These are phyloP conservation scores for Rhombomys opimus DNA, from an alignment of 2,113 vertebrate genomes.

Conservation along the genomic window DNA sequence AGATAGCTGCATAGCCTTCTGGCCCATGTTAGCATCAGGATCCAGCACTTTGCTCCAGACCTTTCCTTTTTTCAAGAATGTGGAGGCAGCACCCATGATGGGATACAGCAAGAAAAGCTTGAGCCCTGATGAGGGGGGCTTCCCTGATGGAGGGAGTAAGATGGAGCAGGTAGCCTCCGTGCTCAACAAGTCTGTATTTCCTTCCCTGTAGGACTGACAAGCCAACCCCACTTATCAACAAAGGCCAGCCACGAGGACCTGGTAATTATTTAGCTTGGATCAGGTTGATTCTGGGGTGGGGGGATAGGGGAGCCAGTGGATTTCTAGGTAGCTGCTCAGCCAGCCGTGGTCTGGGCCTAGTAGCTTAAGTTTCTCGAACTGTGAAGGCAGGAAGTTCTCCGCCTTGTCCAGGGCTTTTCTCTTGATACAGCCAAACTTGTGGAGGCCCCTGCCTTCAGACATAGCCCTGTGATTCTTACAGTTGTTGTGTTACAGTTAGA, in stretches of 20 bases:
- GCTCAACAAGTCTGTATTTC: slow-evolving; percentile 7
- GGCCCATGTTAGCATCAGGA: background rate
- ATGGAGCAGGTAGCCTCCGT: background rate
- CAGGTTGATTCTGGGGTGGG: background rate
- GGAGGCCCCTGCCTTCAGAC: background rate
- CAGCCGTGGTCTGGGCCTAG: background rate
- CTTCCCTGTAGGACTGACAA: slow-evolving; percentile 89
- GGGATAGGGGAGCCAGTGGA: background rate
- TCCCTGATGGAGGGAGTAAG: background rate
- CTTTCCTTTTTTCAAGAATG: background rate
- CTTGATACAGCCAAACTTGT: background rate
- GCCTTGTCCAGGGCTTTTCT: background rate
- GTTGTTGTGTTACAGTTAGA: background rate
- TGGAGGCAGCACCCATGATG: too few species aligned
- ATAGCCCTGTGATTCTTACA: background rate
- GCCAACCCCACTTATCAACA: slow-evolving; percentile 86
- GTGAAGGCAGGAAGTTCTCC: background rate
- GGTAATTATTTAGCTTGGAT: slow-evolving; percentile 73
- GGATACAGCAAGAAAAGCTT: background rate
- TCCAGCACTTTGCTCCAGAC: background rate
- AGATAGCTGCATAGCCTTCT: background rate
- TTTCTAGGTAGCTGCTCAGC: background rate
- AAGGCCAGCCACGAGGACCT: slow-evolving; percentile 89
- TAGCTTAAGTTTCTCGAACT: background rate
- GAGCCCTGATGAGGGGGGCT: background rate